phyloP scores from a whole-genome alignment of 2,797 vertebrate genomes.

The Schizothorax lantsangensis region DNA sequence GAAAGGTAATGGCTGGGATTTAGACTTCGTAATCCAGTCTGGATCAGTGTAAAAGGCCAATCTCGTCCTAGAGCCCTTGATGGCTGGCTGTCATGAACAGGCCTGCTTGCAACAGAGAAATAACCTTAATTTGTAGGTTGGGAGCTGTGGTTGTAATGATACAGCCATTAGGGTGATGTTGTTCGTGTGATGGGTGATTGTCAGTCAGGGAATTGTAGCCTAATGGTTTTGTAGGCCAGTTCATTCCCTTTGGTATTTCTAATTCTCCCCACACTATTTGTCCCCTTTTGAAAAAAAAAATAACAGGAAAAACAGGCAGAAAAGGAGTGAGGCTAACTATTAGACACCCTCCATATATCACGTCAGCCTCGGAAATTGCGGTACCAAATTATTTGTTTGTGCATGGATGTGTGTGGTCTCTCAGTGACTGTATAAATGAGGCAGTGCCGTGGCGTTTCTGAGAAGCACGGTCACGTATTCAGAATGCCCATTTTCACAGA shows the following conservation, averaged over 20 bases:
- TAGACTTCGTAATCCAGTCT: neutral
- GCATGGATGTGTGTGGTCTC: conserved; percentile 8
- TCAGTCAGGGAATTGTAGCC: conserved; percentile 31
- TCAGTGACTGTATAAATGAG: conserved; percentile 50
- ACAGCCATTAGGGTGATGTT: conserved; percentile 20
- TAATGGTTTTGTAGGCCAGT: conserved; percentile 33
- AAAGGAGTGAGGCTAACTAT: conserved; percentile 54
- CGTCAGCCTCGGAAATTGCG: conserved; percentile 44
- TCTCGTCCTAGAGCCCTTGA: conserved; percentile 15
- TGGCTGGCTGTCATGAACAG: conserved; percentile 22
- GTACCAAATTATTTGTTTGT: conserved; percentile 47
- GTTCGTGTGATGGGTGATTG: conserved; percentile 29
- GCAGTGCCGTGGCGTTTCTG: conserved; percentile 55
- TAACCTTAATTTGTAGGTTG: conserved; percentile 31
- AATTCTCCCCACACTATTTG: conserved; percentile 30
- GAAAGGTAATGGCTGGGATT: conserved; percentile 35
- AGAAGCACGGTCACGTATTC: conserved; percentile 52
- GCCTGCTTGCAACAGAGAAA: conserved; percentile 36
- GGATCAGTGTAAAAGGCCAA: conserved; percentile 29
- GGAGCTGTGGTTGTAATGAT: conserved; percentile 15
- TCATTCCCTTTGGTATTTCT: conserved; percentile 36
- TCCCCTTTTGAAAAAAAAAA: conserved; percentile 7
- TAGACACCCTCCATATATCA: conserved; percentile 55
- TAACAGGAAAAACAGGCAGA: neutral
- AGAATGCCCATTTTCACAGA: conserved; percentile 61